These are phyloP conservation scores for Eleutherodactylus coqui DNA, from an alignment of 2,797 vertebrate genomes.

Conservation along the genomic window DNA sequence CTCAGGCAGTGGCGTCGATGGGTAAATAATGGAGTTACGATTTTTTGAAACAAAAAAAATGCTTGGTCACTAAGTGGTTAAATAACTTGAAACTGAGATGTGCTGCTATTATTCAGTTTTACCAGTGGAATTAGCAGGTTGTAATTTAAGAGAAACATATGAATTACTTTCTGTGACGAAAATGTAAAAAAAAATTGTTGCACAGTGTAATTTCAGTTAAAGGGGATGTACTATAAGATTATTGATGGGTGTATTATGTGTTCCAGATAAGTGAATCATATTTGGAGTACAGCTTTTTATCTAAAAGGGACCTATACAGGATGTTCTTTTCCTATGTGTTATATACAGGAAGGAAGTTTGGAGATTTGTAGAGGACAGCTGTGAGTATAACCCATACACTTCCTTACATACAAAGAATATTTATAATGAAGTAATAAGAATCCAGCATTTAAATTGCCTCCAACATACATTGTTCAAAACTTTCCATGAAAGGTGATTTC, in stretches of 20 bases:
- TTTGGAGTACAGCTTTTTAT: background rate
- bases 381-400: slow-evolving; percentile 32
- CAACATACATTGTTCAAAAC: background rate
- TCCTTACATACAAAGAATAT: slow-evolving; percentile 19
- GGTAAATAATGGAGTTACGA: too few relatives aligned
- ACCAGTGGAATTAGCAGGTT: too few relatives aligned
- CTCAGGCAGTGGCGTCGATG: too few relatives aligned
- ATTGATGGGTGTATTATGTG: background rate
- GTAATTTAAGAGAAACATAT: too few relatives aligned
- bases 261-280: background rate
- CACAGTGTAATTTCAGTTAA: too few relatives aligned
- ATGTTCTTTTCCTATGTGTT: slow-evolving; percentile 36
- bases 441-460: background rate
- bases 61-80: too few relatives aligned
- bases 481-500: background rate
- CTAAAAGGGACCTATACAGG: slow-evolving; percentile 16
- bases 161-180: too few relatives aligned
- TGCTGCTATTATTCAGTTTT: too few relatives aligned
- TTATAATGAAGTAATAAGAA: background rate
- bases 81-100: too few relatives aligned
- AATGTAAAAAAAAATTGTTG: too few relatives aligned
- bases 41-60: too few relatives aligned
- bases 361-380: slow-evolving; percentile 57
- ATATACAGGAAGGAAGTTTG: slow-evolving; percentile 52
- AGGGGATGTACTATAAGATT: background rate